Evolutionary conservation across 2,888 invertebrate genomes (phyloP).

Genomic region (Pheosia tremula): DNA sequence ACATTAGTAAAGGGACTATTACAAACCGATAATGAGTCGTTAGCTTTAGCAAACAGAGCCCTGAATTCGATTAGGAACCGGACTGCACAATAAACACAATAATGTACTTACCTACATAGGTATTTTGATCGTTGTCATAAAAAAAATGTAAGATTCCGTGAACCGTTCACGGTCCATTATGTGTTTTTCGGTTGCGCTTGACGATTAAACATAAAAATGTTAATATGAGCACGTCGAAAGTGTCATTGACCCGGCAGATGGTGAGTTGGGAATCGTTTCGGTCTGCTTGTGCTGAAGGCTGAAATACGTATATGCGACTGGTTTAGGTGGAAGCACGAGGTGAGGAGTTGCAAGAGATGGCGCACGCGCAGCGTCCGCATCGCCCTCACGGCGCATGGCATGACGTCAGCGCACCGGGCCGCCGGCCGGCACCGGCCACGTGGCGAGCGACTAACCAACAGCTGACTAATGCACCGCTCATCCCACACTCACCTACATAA

Average conservation of each 20-base stretch:
- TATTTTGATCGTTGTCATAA: slow-evolving; percentile 11
- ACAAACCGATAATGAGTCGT: too few relatives aligned
- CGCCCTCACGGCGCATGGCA: slow-evolving; percentile 27
- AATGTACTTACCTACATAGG: slow-evolving; percentile 6
- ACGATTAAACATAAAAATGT: slow-evolving; percentile 47
- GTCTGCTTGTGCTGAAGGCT: slow-evolving; percentile 74
- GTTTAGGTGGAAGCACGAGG: slow-evolving; percentile 59
- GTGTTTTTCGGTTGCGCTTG: slow-evolving; percentile 41
- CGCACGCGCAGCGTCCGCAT: slow-evolving; percentile 41
- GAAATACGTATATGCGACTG: slow-evolving; percentile 72
- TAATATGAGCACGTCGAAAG: slow-evolving; percentile 46
- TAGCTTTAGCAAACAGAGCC: too few relatives aligned
- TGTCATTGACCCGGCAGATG: slow-evolving; percentile 71
- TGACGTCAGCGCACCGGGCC: slow-evolving; percentile 61
- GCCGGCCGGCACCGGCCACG: slow-evolving; percentile 58
- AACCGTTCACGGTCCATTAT: slow-evolving; percentile 33
- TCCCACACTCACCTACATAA: slow-evolving; percentile 10
- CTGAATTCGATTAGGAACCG: neutral
- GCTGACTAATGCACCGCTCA: slow-evolving; percentile 44
- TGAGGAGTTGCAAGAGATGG: slow-evolving; percentile 42
- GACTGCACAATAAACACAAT: neutral
- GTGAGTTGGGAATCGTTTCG: slow-evolving; percentile 59
- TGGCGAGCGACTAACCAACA: slow-evolving; percentile 56
- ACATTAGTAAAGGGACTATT: too few relatives aligned
- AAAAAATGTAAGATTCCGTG: slow-evolving; percentile 28